These are phyloP conservation scores for Ceyx cyanopectus DNA, from an alignment of 2,113 vertebrate genomes.

Conservation along the genomic window DNA sequence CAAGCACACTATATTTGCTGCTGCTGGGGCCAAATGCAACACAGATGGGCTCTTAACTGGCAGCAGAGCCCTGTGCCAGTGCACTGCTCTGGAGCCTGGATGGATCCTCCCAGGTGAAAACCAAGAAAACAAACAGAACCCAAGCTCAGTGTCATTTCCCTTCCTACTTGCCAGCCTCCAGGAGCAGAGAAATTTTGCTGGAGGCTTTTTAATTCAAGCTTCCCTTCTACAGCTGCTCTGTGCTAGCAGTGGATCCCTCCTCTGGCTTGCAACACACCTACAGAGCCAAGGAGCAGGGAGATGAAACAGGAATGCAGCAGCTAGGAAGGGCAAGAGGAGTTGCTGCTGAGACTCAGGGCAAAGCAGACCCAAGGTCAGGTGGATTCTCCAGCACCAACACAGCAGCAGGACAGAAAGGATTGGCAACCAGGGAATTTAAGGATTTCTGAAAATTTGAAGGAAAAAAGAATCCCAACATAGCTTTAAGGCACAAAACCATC, in stretches of 20 bases:
- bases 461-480: not conserved
- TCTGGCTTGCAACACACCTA: not conserved
- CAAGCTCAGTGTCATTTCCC: not conserved
- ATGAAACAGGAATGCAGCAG: not conserved
- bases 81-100: not conserved
- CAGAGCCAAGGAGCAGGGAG: not conserved
- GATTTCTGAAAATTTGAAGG: not conserved
- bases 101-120: not conserved
- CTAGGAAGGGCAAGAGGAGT: not conserved
- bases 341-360: not conserved
- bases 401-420: not conserved
- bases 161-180: slow-evolving; percentile 25
- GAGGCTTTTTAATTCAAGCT: slow-evolving; percentile 48
- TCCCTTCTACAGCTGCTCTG: slow-evolving; percentile 23
- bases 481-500: not conserved
- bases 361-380: not conserved
- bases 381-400: not conserved
- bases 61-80: not conserved
- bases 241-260: not conserved
- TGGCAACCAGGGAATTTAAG: not conserved
- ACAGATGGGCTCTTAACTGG: slow-evolving; percentile 65
- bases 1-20: not conserved
- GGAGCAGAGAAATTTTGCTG: slow-evolving; percentile 48
- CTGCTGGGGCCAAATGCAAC: slow-evolving; percentile 60
- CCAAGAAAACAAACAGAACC: not conserved